Conservation (phyloP, 2,113 vertebrate species). For the Nicator chloris region DNA sequence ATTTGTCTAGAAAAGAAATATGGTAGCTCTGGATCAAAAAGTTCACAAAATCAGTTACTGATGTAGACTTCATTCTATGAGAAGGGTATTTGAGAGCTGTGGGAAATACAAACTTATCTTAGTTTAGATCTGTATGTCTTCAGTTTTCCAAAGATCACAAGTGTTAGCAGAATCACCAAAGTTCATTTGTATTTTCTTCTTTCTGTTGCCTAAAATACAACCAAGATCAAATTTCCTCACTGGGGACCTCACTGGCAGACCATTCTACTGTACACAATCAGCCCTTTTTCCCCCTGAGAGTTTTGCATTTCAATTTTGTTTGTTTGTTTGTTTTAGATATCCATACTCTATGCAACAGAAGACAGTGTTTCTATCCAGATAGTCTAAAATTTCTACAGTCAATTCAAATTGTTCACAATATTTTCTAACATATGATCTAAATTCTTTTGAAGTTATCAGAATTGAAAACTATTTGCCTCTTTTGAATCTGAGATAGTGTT, state of each 20-base stretch:
- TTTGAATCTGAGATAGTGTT: background rate
- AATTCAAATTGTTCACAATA: background rate
- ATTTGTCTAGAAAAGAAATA: background rate
- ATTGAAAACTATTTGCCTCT: background rate
- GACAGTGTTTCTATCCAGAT: background rate
- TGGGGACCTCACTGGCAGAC: background rate
- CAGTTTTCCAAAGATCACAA: background rate
- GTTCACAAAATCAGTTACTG: background rate
- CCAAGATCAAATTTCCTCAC: background rate
- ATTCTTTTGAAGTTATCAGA: background rate
- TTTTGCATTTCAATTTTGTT: background rate
- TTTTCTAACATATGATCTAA: background rate
- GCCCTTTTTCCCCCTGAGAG: background rate
- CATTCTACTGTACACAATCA: background rate
- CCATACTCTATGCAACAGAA: background rate
- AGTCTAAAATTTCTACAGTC: background rate
- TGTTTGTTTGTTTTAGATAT: background rate
- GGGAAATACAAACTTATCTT: background rate
- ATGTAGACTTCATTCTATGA: background rate
- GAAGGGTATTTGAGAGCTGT: background rate
- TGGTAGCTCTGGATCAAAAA: background rate
- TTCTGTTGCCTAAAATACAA: background rate
- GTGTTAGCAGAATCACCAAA: background rate
- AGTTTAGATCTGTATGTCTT: background rate
- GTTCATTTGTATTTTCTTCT: background rate